phyloP scores from a whole-genome alignment of 2,888 invertebrate species.

The Chrysotoxum bicinctum region DNA sequence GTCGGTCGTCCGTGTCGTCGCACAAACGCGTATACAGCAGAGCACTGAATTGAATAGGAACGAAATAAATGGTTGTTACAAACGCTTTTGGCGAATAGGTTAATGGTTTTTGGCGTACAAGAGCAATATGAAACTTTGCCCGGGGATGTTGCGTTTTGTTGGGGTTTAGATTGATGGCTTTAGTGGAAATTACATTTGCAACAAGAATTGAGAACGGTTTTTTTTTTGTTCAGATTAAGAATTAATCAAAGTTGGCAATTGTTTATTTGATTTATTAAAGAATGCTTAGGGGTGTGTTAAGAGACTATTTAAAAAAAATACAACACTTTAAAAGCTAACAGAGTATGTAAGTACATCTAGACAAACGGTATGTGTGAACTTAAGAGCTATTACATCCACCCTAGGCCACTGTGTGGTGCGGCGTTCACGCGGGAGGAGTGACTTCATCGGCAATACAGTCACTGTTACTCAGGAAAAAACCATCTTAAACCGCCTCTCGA shows the following conservation, averaged over 20 bases:
- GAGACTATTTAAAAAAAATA: too few species aligned
- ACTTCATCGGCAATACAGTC: too few species aligned
- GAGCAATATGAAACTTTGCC: not conserved
- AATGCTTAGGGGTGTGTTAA: too few species aligned
- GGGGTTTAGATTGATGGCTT: constrained; percentile 3
- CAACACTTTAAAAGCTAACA: too few species aligned
- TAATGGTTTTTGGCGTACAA: constrained; percentile 27
- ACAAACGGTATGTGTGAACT: too few species aligned
- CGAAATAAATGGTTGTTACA: constrained; percentile 45
- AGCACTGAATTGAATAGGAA: constrained; percentile 20
- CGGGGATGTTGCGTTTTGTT: not conserved
- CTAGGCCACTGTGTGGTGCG: too few species aligned
- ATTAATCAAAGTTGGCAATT: constrained; percentile 11
- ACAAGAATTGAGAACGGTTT: not conserved
- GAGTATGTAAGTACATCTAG: too few species aligned
- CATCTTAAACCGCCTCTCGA: too few species aligned
- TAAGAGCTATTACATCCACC: too few species aligned
- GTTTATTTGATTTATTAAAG: not conserved
- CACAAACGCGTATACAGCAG: not conserved
- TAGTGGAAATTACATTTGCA: not conserved
- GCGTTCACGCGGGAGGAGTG: too few species aligned
- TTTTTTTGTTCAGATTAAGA: too few species aligned
- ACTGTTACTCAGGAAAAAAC: too few species aligned
- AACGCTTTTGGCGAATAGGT: constrained; percentile 30
- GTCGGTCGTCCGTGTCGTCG: constrained; percentile 8